Evolutionary conservation across 1,140 invertebrate genomes (phyloP), one percentile per base, ranked within the genome.

Genomic region (Frieseomelitta varia): DNA sequence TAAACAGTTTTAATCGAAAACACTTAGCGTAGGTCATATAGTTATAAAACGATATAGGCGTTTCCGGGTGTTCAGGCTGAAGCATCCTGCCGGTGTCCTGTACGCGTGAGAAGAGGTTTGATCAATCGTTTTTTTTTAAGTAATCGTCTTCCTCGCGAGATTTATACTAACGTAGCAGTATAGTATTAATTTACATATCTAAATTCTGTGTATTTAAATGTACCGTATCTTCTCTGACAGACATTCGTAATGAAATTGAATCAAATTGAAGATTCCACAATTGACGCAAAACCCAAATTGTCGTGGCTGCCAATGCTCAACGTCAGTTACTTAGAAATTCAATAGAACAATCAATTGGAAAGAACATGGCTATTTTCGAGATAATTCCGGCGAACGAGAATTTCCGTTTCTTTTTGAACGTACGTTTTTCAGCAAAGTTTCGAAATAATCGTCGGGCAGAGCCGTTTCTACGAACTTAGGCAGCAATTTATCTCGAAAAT

Each of bases 1-100:
- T 93, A 93, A 89, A 92, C 89, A 91, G 89, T 90, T 79, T 93
- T 93, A 92, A 93, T 93, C 91, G 89, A 92, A 89, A 91, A 90
- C 87, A 90, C 75, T 90, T 92, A 91, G 88, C 51, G 85, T 93
- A 93, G 89, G 85, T 90, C 84, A 74, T 88, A 88, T 56, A 91
- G 89, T 74, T 74, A 85, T 92, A 84, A 90, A 71, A 89, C 76
- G 81, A 87, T 87, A 89, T 90, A 91, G 86, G 88, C 84, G 82
- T 87, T 90, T 91, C 89, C 79, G 73, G 80, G 84, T 85, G 86
- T 72, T 80, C 79, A 75, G 56, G 67, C 87, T 61, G 78, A 73
- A 82, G 69, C 80, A 71, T 82, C 81, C 86, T 89, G 87, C 69
- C 79, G 61, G 34, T 79, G 71, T 61, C 19, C 39, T n/a, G 21